These are phyloP conservation scores for Ianthella basta DNA, from an alignment of 37 sponge, comb jelly and placozoan genomes.

Conservation along the genomic window DNA sequence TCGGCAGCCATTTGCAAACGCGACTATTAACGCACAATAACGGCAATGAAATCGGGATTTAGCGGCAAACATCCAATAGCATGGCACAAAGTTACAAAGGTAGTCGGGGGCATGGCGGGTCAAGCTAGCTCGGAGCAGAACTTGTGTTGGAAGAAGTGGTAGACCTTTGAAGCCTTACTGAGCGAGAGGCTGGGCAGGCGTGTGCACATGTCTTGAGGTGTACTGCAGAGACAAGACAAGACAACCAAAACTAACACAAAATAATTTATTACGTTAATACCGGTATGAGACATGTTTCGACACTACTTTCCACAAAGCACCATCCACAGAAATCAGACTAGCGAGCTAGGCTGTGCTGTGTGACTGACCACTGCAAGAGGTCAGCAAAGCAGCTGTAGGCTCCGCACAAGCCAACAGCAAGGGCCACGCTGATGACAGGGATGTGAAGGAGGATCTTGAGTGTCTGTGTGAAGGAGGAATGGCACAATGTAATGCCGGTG, in stretches of 20 bases:
- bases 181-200: conserved; percentile 22
- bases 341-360: not conserved
- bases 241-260: no score
- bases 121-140: conserved; percentile 7
- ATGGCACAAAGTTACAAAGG: not conserved
- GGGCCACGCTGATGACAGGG: conserved; percentile 26
- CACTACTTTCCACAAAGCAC: no score
- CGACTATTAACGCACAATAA: no score
- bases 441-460: conserved; percentile 36
- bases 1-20: no score
- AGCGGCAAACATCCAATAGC: no score
- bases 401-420: conserved; percentile 36
- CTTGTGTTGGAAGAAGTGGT: conserved; percentile 33
- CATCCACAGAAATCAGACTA: no score
- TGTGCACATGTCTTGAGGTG: conserved; percentile 19
- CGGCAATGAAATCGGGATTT: no score
- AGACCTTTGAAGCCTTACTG: conserved; percentile 1
- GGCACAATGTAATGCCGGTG: no score
- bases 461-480: not conserved
- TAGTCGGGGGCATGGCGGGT: not conserved
- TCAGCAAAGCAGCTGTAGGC: not conserved
- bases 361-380: conserved; percentile 29
- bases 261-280: no score
- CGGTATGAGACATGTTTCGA: no score
- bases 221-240: conserved; percentile 3